Base-by-base conservation (phyloP, 23 tunicate genomes). In the Trididemnum miniatum region DNA sequence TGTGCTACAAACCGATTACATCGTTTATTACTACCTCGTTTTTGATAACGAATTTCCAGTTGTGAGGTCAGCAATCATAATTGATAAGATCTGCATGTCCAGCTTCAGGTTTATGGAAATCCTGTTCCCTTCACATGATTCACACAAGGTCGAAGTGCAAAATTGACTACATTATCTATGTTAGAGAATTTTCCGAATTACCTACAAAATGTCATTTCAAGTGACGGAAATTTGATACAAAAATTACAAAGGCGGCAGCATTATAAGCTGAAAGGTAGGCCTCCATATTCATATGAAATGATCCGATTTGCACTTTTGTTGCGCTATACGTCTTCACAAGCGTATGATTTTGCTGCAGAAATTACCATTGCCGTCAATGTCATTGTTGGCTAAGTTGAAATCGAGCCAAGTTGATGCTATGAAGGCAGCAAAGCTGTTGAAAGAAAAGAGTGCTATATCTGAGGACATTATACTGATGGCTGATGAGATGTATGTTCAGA, bases 401-500 rank as follows among this genome's bases (percentile, higher is more conserved):
- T 23, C 31, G 30, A 39, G 40, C 30, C 27, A 31, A 18, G 7
- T 54, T 2, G 36, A 77, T 77, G n/a, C 67, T 1, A 29, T 77
- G 27, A 77, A 77, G 54, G 82, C 82, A 5, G 30, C 27, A 2
- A 77, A 59, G 22, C 35, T 51, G 3, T 54, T 31, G 38, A 77
- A 28, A 59, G n/a, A 32, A 67, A 38, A 9, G 1, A 67, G 82
- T 2, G 27, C n/a, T 1, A 27, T 77, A 51, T 77, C 66, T 2
- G 27, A 77, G 2, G 82, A 77, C 30, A 2, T 54, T 4, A 32
- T 26, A 4, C 15, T 54, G 32, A 77, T 77, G 66, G 82, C 82
- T 12, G 66, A 54, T 30, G 67, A 52, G 54, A 77, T 77, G 82
- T 77, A 77, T 34, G 7, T 77, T 3, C 67, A 77, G 32, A 75